These are phyloP conservation scores for Metopia argyrocephala DNA, from an alignment of 2,888 invertebrate species.

Conservation along the genomic window DNA sequence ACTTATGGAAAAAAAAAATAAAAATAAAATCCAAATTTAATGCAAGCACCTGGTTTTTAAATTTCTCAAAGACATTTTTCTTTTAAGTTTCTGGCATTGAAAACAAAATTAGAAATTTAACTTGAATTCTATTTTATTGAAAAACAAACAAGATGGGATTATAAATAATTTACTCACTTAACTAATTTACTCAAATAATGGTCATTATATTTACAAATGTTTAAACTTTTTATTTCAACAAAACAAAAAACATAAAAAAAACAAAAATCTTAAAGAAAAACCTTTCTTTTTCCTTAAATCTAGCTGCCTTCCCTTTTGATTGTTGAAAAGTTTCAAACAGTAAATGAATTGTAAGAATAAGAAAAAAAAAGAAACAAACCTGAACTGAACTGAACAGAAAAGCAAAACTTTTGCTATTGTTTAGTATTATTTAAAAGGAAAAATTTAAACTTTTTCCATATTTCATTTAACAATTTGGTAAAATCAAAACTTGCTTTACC, in stretches of 20 bases:
- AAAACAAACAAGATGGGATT: background rate
- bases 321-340: constrained; percentile 2
- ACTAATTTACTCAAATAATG: constrained; percentile 10
- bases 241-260: background rate
- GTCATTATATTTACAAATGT: constrained; percentile 7
- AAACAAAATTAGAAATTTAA: background rate
- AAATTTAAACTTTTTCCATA: constrained; percentile 51
- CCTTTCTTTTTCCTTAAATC: background rate
- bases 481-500: background rate
- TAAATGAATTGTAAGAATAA: background rate
- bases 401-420: constrained; percentile 35
- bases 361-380: background rate
- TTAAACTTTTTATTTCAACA: constrained; percentile 20
- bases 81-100: background rate
- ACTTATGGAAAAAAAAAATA: constrained; percentile 1
- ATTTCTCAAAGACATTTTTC: background rate
- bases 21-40: constrained; percentile 4
- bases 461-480: constrained; percentile 34
- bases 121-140: background rate
- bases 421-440: constrained; percentile 29
- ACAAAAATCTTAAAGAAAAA: background rate
- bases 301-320: constrained; percentile 6
- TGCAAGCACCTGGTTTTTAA: constrained; percentile 21
- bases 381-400: background rate
- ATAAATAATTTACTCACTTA: background rate